phyloP scores from a whole-genome alignment of 2,888 invertebrate species.

The Lissonota sp. region DNA sequence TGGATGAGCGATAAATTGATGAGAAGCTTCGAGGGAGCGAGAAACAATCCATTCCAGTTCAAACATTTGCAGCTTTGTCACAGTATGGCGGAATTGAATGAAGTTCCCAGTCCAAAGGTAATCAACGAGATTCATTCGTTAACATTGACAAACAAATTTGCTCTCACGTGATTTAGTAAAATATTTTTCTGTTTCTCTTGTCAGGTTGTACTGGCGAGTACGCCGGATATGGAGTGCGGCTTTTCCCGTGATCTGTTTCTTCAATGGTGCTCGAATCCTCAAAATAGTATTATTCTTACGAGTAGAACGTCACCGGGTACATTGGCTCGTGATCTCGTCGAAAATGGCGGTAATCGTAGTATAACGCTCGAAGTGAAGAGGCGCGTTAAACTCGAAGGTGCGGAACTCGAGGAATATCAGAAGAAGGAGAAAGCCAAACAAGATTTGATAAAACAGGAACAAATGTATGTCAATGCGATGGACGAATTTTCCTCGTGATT shows the following conservation, averaged over 20 bases:
- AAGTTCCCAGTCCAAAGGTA: slow-evolving; percentile 95
- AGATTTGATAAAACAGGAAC: slow-evolving; percentile 83
- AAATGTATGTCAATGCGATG: slow-evolving; percentile 76
- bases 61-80: slow-evolving; percentile 97
- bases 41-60: slow-evolving; percentile 98
- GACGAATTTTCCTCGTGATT: background rate
- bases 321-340: slow-evolving; percentile 91
- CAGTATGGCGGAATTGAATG: slow-evolving; percentile 92
- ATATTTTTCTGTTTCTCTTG: slow-evolving; percentile 7
- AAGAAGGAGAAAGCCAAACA: slow-evolving; percentile 87
- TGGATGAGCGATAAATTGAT: slow-evolving; percentile 99
- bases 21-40: slow-evolving; percentile 94
- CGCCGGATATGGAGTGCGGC: slow-evolving; percentile 97
- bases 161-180: slow-evolving; percentile 25
- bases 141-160: slow-evolving; percentile 14
- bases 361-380: slow-evolving; percentile 89
- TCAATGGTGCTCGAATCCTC: slow-evolving; percentile 95
- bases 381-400: slow-evolving; percentile 90
- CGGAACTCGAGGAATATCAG: slow-evolving; percentile 91
- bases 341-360: slow-evolving; percentile 90
- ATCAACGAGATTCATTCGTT: background rate
- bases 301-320: slow-evolving; percentile 94
- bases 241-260: slow-evolving; percentile 97
- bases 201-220: slow-evolving; percentile 96
- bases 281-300: slow-evolving; percentile 97